Conservation (phyloP, 1,140 invertebrate genomes). For the Aphaenogaster rudis region DNA sequence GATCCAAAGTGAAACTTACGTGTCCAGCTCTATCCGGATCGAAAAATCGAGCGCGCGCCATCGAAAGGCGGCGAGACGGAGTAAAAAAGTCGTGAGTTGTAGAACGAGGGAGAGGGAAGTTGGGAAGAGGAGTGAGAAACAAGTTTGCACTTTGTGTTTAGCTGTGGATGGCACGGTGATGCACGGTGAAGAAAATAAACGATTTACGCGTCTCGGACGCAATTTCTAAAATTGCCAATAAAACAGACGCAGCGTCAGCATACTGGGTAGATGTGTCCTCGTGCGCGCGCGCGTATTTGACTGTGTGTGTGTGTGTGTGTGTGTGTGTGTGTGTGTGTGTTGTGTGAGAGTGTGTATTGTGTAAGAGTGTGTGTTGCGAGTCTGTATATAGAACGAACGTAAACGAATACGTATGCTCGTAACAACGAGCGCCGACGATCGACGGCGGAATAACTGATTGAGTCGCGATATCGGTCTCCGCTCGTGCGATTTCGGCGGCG, state of each 20-base stretch:
- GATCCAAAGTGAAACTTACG: constrained; percentile 71
- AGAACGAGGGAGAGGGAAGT: not conserved
- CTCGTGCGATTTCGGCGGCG: constrained; percentile 35
- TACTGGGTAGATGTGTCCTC: constrained; percentile 44
- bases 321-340: too few species aligned
- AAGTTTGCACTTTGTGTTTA: constrained; percentile 56
- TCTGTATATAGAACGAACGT: constrained; percentile 40
- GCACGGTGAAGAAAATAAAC: constrained; percentile 68
- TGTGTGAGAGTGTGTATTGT: too few species aligned
- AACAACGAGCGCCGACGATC: constrained; percentile 67
- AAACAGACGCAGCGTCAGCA: constrained; percentile 72
- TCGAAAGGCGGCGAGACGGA: not conserved
- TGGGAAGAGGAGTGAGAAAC: constrained; percentile 11
- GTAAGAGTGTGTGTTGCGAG: too few species aligned
- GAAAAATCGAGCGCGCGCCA: constrained; percentile 40
- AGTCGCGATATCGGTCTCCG: constrained; percentile 57
- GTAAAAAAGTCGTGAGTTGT: not conserved
- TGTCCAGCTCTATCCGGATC: constrained; percentile 43
- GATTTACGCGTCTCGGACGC: constrained; percentile 70
- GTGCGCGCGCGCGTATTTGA: not conserved
- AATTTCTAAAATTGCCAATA: constrained; percentile 79
- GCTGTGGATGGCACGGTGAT: constrained; percentile 17
- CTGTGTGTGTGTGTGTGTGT: too few species aligned
- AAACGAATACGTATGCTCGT: constrained; percentile 55
- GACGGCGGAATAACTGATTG: constrained; percentile 72